phyloP scores from a whole-genome alignment of 2,888 invertebrate species.

The Ariolimax columbianus region DNA sequence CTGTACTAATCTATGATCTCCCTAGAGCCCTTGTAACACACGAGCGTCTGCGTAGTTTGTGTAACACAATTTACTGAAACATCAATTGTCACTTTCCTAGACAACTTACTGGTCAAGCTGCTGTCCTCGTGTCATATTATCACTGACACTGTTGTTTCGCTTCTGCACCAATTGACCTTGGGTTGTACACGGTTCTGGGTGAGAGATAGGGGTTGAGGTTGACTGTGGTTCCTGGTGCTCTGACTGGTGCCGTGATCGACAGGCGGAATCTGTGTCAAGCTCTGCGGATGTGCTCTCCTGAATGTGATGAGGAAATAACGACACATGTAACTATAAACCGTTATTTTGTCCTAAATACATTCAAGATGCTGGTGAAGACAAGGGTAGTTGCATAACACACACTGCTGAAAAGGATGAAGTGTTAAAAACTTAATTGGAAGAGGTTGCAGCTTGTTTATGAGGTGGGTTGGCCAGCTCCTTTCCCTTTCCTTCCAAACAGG shows the following conservation, averaged over 20 bases:
- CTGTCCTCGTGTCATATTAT: constrained; percentile 27
- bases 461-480: too few species aligned
- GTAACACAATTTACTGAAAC: not conserved
- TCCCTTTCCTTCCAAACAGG: too few species aligned
- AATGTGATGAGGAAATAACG: not conserved
- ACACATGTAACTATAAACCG: too few species aligned
- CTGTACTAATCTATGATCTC: too few species aligned
- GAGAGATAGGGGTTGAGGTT: constrained; percentile 57
- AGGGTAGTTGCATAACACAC: too few species aligned
- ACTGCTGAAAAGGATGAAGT: too few species aligned
- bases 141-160: constrained; percentile 40
- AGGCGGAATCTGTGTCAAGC: constrained; percentile 57
- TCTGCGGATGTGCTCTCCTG: constrained; percentile 75
- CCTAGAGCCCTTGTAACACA: too few species aligned
- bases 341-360: too few species aligned
- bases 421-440: too few species aligned
- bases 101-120: constrained; percentile 46
- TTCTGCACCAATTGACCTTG: constrained; percentile 41
- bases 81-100: not conserved
- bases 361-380: too few species aligned
- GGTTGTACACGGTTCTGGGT: constrained; percentile 58
- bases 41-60: too few species aligned
- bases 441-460: too few species aligned
- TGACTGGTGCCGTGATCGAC: constrained; percentile 70
- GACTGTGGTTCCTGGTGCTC: constrained; percentile 73